These are phyloP conservation scores for Macrotus californicus DNA, from an alignment of 2,113 vertebrate genomes.

Conservation along the genomic window DNA sequence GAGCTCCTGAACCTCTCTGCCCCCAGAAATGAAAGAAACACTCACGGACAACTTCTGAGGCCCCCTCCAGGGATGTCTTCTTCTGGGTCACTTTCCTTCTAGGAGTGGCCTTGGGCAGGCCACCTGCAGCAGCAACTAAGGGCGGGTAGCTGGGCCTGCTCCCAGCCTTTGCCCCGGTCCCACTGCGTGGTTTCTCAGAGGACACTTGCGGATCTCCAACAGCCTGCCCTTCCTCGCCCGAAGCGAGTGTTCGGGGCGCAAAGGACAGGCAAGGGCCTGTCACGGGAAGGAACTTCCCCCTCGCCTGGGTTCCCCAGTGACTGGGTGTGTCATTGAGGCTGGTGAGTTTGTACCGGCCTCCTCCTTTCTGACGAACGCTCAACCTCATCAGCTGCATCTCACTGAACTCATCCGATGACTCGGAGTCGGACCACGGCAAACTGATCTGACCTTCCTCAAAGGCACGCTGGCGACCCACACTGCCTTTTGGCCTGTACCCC, in stretches of 20 bases:
- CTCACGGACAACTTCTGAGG: not conserved
- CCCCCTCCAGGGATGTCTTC: not conserved
- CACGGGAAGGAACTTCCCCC: not conserved
- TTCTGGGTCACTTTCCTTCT: not conserved
- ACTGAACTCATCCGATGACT: not conserved
- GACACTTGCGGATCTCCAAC: not conserved
- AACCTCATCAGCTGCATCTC: not conserved
- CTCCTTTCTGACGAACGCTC: not conserved
- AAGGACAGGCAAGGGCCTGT: not conserved
- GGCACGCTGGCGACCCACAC: rapidly evolving
- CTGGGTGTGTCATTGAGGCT: not conserved
- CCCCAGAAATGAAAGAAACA: not conserved
- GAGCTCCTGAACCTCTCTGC: not conserved
- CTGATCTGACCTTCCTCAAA: rapidly evolving
- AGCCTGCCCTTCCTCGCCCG: not conserved
- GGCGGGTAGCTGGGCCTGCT: not conserved
- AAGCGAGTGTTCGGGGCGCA: not conserved
- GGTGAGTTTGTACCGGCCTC: not conserved
- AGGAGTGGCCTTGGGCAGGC: not conserved
- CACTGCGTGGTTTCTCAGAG: not conserved
- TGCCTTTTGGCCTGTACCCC: rapidly evolving
- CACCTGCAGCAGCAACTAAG: rapidly evolving
- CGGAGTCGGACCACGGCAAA: not conserved
- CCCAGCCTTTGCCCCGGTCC: not conserved
- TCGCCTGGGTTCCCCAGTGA: not conserved